A percentile compares a stretch with the other conserved stretches of the same genome.
Conservation (phyloP, 2,797 vertebrate genomes). For the Syngnathus acus region DNA sequence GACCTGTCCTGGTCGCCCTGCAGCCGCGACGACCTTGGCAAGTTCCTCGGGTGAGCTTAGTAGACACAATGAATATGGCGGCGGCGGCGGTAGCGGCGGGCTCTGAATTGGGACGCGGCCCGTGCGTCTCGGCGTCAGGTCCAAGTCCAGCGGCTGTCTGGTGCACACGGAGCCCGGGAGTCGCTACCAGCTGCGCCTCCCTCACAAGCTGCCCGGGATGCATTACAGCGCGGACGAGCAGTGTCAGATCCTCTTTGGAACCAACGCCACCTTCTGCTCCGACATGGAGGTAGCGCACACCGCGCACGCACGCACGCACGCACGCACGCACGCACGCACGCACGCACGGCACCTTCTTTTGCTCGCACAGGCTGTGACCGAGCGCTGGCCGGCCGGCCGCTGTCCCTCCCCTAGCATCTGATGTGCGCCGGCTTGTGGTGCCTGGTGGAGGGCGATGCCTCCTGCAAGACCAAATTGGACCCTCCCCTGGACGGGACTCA, state of each 20-base stretch:
- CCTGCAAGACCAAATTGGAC: constrained; percentile 95
- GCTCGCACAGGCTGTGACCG: too few species aligned
- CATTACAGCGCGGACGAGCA: constrained; percentile 93
- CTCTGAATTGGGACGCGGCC: too few species aligned
- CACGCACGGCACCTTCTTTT: too few species aligned
- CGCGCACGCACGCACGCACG: too few species aligned
- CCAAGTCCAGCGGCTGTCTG: constrained; percentile 86
- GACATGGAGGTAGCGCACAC: constrained; percentile 85
- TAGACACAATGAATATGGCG: too few species aligned
- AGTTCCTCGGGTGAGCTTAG: constrained; percentile 84
- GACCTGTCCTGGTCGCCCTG: constrained; percentile 95
- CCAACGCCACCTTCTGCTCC: constrained; percentile 91
- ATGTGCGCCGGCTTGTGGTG: constrained; percentile 98
- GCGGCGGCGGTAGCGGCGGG: too few species aligned
- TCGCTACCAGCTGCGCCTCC: constrained; percentile 74
- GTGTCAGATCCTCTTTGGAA: constrained; percentile 96
- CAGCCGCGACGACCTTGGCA: constrained; percentile 88
- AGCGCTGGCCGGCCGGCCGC: too few species aligned
- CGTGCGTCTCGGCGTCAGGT: constrained; percentile 60
- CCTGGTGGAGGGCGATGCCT: constrained; percentile 86
- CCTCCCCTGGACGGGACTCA: constrained; percentile 94
- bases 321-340: too few species aligned
- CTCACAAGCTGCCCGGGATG: constrained; percentile 93
- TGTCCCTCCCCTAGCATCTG: constrained; percentile 72
- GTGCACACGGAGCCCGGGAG: constrained; percentile 84